phyloP scores from a whole-genome alignment of 2,888 invertebrate genomes.

The Dicranocentrus wangi region DNA sequence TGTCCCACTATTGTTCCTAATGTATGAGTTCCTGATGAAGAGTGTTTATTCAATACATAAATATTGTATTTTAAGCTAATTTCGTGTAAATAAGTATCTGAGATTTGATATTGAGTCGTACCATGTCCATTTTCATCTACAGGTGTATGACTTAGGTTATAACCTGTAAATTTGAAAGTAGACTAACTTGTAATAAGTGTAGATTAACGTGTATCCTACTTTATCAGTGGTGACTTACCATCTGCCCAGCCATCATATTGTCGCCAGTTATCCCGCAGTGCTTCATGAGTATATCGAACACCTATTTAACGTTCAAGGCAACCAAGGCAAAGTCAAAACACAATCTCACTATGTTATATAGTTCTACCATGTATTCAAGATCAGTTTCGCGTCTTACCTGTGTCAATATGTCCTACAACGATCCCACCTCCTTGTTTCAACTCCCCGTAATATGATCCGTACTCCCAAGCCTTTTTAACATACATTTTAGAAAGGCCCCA shows the following conservation, averaged over 20 bases:
- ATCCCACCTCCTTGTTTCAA: slow-evolving; percentile 26
- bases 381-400: too few relatives aligned
- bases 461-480: slow-evolving; percentile 21
- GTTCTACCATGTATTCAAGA: too few relatives aligned
- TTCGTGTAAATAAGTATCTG: too few relatives aligned
- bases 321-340: too few relatives aligned
- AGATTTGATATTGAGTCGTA: neutral
- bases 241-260: slow-evolving; percentile 28
- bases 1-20: slow-evolving; percentile 40
- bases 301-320: too few relatives aligned
- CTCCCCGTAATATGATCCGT: neutral
- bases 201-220: too few relatives aligned
- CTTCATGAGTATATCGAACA: slow-evolving; percentile 10
- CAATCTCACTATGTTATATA: too few relatives aligned
- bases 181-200: too few relatives aligned
- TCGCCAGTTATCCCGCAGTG: slow-evolving; percentile 12
- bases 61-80: too few relatives aligned
- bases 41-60: too few relatives aligned
- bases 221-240: too few relatives aligned
- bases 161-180: neutral
- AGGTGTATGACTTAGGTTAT: neutral
- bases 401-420: slow-evolving; percentile 12
- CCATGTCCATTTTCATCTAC: slow-evolving; percentile 34
- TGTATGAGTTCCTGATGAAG: slow-evolving; percentile 38
- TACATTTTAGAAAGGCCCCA: slow-evolving; percentile 22